phyloP scores from a whole-genome alignment of 2,113 vertebrate species.

The Grammomys surdaster region DNA sequence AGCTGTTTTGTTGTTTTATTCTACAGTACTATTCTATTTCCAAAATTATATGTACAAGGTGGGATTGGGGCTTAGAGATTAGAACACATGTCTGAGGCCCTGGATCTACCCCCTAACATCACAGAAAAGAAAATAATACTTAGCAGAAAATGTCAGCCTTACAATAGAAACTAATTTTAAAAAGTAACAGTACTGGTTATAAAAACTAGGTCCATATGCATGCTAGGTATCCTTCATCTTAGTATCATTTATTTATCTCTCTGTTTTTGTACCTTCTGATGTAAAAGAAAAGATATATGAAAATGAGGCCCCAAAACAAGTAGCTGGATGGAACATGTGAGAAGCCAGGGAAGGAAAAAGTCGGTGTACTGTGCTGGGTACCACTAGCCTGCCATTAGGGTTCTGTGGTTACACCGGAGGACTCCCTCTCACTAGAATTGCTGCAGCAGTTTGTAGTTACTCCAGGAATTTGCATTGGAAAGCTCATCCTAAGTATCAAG shows the following conservation, averaged over 20 bases:
- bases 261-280: slow-evolving; percentile 30
- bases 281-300: background rate
- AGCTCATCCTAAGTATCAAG: background rate
- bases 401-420: background rate
- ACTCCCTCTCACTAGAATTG: background rate
- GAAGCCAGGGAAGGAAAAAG: background rate
- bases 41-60: slow-evolving; percentile 29
- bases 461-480: background rate
- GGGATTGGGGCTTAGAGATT: background rate
- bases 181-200: background rate
- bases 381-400: background rate
- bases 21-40: slow-evolving; percentile 46
- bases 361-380: background rate
- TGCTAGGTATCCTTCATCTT: background rate
- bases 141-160: slow-evolving; percentile 6
- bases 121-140: background rate
- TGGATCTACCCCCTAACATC: background rate
- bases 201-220: background rate
- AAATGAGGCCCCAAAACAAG: background rate
- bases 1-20: slow-evolving; percentile 42
- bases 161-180: slow-evolving; percentile 45
- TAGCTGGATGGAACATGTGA: slow-evolving; percentile 19
- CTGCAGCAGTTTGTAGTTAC: background rate
- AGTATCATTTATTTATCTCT: slow-evolving; percentile 10
- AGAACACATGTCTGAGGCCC: background rate